A percentile compares a stretch with the other conserved stretches of the same genome.
These are phyloP conservation scores for Rhabdomys dilectus DNA, from an alignment of 2,113 vertebrate species.

Conservation along the genomic window DNA sequence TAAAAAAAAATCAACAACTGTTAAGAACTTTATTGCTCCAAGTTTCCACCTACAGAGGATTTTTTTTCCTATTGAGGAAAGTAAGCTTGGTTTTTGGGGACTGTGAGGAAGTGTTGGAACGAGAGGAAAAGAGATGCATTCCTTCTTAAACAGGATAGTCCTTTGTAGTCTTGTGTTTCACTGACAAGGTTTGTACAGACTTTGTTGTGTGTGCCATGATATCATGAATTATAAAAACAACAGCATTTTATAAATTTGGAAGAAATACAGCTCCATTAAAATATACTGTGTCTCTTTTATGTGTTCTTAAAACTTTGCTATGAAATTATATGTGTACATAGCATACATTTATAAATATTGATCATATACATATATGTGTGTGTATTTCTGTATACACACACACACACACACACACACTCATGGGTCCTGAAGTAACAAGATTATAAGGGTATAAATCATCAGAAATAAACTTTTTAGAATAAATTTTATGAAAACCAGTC, in stretches of 20 bases:
- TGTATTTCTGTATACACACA: not conserved
- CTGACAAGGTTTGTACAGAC: not conserved
- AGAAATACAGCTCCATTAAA: not conserved
- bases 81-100: not conserved
- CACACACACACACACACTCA: rapidly evolving
- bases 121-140: not conserved
- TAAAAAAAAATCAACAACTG: not conserved
- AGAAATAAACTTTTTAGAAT: not conserved
- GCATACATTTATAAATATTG: not conserved
- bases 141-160: not conserved
- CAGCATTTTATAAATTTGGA: not conserved
- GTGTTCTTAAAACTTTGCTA: not conserved
- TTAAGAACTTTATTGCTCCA: not conserved
- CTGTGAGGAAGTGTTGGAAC: not conserved
- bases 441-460: not conserved
- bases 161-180: not conserved
- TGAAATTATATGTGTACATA: not conserved
- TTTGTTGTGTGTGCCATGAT: not conserved
- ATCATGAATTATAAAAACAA: constrained; percentile 9
- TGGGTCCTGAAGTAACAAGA: not conserved
- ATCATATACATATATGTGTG: not conserved
- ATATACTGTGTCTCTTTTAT: not conserved
- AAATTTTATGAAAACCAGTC: not conserved
- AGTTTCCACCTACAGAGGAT: not conserved
- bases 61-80: not conserved